phyloP scores from a whole-genome alignment of 2,113 vertebrate genomes.

The Globicephala melas region DNA sequence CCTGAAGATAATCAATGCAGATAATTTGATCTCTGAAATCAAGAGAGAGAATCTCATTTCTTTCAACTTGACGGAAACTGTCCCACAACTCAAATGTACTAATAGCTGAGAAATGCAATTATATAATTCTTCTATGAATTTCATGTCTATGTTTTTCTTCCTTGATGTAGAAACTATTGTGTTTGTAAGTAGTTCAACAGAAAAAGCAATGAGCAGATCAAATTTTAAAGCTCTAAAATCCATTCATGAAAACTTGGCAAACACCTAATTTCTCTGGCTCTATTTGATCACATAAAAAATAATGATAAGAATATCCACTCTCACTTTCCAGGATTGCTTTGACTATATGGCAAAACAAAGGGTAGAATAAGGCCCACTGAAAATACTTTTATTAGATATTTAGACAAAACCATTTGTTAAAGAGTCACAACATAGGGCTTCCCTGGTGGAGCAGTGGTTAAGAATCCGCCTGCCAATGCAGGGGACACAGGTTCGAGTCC shows the following conservation, averaged over 20 bases:
- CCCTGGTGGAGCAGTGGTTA: too few relatives aligned
- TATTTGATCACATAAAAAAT: not conserved
- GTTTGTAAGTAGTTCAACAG: not conserved
- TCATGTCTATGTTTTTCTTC: not conserved
- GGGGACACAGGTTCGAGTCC: too few relatives aligned
- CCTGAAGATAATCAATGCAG: not conserved
- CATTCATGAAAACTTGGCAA: not conserved
- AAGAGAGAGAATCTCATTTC: not conserved
- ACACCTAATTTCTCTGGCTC: not conserved
- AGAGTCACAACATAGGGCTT: not conserved
- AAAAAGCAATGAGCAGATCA: not conserved
- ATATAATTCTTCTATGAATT: not conserved
- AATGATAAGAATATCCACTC: not conserved
- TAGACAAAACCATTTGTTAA: not conserved
- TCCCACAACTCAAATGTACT: not conserved
- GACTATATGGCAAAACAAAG: not conserved
- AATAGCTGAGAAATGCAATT: not conserved
- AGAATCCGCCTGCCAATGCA: too few relatives aligned
- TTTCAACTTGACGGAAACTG: not conserved
- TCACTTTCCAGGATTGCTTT: not conserved
- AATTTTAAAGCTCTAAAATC: not conserved
- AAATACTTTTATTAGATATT: not conserved
- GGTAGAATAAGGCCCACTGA: not conserved
- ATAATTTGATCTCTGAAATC: not conserved
- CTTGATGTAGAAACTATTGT: not conserved